Percentiles rank a stretch among this genome's conserved stretches.
These are phyloP conservation scores for Origma solitaria DNA, from an alignment of 2,113 vertebrate genomes.

Conservation along the genomic window DNA sequence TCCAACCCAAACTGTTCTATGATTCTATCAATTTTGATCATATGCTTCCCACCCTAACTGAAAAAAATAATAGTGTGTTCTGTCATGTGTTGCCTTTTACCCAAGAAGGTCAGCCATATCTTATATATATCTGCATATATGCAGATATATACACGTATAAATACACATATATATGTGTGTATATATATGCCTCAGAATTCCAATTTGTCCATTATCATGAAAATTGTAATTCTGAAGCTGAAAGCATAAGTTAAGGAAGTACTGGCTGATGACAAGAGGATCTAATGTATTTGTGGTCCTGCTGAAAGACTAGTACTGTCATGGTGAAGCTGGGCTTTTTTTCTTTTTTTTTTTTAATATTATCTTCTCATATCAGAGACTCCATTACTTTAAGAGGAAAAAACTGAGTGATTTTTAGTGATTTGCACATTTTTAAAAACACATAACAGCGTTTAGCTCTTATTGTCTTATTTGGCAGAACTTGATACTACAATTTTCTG, in stretches of 20 bases:
- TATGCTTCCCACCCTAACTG: neutral
- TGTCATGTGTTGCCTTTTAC: neutral
- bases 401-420: neutral
- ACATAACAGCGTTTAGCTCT: neutral
- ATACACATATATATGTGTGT: too few species aligned
- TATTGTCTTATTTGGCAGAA: neutral
- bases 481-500: neutral
- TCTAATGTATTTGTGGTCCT: neutral
- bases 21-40: neutral
- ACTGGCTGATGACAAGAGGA: fast-evolving
- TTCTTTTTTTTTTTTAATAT: neutral
- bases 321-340: neutral
- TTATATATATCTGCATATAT: neutral
- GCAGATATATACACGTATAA: too few species aligned
- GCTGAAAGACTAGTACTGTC: neutral
- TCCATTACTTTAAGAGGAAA: neutral
- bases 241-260: neutral
- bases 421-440: neutral
- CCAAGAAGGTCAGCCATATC: neutral
- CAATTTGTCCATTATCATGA: neutral
- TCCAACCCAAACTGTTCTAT: neutral
- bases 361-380: neutral
- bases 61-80: neutral
- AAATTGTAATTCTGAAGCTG: neutral
- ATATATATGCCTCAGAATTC: neutral